These are phyloP conservation scores for Pteronotus mesoamericanus DNA, from an alignment of 2,797 vertebrate genomes.

Conservation along the genomic window DNA sequence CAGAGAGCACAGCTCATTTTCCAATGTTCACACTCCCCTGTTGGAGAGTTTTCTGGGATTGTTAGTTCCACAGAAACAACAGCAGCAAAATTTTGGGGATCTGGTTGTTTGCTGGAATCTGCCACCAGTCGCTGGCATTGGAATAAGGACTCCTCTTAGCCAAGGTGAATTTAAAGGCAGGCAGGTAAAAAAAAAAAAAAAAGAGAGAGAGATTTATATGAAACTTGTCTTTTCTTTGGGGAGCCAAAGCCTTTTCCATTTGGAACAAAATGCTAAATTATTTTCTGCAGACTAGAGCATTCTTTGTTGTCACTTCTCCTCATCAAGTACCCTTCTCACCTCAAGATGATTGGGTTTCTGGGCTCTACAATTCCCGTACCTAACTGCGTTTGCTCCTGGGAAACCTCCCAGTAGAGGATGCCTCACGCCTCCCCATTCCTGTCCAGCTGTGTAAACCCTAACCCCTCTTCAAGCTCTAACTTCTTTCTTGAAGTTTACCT, in stretches of 20 bases:
- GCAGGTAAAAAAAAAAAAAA: neutral
- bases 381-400: neutral
- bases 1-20: constrained; percentile 52
- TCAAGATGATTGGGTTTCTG: neutral
- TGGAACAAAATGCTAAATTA: neutral
- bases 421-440: neutral
- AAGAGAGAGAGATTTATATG: neutral
- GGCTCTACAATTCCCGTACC: neutral
- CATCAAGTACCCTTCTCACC: neutral
- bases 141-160: neutral
- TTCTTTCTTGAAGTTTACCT: neutral
- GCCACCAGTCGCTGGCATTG: neutral
- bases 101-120: neutral
- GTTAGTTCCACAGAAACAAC: neutral
- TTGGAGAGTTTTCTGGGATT: neutral
- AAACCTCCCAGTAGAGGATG: neutral
- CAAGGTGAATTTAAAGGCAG: neutral
- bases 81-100: neutral
- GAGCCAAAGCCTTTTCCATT: neutral
- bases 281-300: constrained; percentile 6
- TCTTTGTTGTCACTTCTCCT: neutral
- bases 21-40: constrained; percentile 47
- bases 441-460: neutral
- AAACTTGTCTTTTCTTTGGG: neutral
- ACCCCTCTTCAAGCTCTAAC: neutral